Conservation (phyloP, 2,797 vertebrate species). For the Enteromius anoplus region DNA sequence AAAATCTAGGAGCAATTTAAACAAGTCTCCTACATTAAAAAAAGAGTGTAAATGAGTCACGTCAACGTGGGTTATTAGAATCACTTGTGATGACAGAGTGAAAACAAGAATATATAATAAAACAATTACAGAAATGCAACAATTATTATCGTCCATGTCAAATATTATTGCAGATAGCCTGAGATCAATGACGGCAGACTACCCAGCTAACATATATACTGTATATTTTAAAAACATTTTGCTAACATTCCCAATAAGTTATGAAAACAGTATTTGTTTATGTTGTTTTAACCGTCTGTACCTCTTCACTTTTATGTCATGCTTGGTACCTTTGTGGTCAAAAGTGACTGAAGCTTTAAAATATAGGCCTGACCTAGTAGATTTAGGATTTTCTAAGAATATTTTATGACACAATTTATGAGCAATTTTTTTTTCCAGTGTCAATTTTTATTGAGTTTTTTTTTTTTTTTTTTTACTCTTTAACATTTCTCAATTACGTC, state of each 20-base stretch:
- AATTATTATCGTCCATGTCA: background rate
- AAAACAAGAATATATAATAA: conserved; percentile 34
- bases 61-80: conserved; percentile 22
- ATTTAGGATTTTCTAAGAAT: no score
- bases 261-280: background rate
- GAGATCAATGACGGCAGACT: background rate
- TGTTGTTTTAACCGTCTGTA: background rate
- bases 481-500: background rate
- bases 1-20: conserved; percentile 31
- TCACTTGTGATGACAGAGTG: conserved; percentile 9
- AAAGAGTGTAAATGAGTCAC: conserved; percentile 37
- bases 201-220: background rate
- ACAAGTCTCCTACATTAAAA: conserved; percentile 15
- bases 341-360: background rate
- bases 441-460: background rate
- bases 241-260: background rate
- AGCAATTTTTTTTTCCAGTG: background rate
- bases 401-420: background rate
- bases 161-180: conserved; percentile 15
- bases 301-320: background rate
- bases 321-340: background rate
- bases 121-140: conserved; percentile 2
- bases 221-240: background rate
- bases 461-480: background rate
- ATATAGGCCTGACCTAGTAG: background rate